These are phyloP conservation scores for Terrapene triunguis DNA, from an alignment of 2,113 vertebrate species.

Conservation along the genomic window DNA sequence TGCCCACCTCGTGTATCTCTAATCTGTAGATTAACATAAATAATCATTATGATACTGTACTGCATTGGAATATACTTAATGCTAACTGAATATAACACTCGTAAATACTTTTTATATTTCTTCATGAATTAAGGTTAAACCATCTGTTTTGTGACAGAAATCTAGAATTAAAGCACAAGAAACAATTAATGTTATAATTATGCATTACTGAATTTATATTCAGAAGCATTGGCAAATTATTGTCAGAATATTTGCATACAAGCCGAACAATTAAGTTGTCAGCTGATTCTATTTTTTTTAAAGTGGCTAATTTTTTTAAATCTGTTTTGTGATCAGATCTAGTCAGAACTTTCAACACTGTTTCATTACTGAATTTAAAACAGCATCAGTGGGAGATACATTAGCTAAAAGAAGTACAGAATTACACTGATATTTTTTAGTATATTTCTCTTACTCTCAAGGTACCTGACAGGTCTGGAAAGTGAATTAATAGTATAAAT, in stretches of 20 bases:
- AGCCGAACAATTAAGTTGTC: constrained; percentile 60
- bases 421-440: constrained; percentile 40
- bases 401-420: constrained; percentile 7
- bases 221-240: constrained; percentile 58
- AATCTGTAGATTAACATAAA: constrained; percentile 60
- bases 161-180: constrained; percentile 72
- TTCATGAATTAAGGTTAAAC: constrained; percentile 58
- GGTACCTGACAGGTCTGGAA: constrained; percentile 48
- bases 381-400: background rate
- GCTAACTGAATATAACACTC: constrained; percentile 63
- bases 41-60: constrained; percentile 55
- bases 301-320: constrained; percentile 49
- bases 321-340: constrained; percentile 52
- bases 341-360: constrained; percentile 60
- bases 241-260: constrained; percentile 64
- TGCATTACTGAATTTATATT: constrained; percentile 59
- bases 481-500: constrained; percentile 54
- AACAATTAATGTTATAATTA: constrained; percentile 75
- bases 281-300: constrained; percentile 44
- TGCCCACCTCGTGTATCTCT: background rate
- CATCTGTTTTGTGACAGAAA: constrained; percentile 77
- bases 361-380: constrained; percentile 50
- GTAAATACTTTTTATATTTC: constrained; percentile 56
- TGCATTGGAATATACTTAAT: constrained; percentile 51
- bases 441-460: constrained; percentile 23